Base-by-base conservation (phyloP, 1,140 invertebrate genomes). In the Bicyclus anynana region DNA sequence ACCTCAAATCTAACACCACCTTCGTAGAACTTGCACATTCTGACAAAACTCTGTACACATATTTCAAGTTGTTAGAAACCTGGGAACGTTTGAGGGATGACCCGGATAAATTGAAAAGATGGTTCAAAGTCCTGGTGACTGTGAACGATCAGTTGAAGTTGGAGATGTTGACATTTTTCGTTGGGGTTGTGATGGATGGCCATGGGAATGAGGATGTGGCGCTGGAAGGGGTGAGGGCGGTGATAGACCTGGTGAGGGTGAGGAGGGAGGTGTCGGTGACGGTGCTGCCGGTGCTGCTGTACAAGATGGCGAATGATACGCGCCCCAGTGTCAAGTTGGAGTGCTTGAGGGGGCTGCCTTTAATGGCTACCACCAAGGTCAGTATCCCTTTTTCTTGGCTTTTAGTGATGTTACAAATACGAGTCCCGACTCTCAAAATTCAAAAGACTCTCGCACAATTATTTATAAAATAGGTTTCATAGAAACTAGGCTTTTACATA, bases 361-460 rank as follows among this genome's bases (percentile, higher is more conserved):
- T 84, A 5, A 84, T 87, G 81, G 84, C 84, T 5, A 74, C 73
- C 12, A 75, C 71, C 47, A 86, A 83, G 72, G 83, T 83, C 21
- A 70, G 53, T 55, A 40, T n/a, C n/a, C n/a, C n/a, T n/a, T n/a
- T n/a, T n/a, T n/a, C n/a, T n/a, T n/a, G n/a, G n/a, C n/a, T n/a
- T n/a, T n/a, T n/a, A n/a, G n/a, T n/a, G n/a, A n/a, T n/a, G n/a
- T n/a, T n/a, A n/a, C n/a, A n/a, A n/a, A n/a, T n/a, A n/a, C n/a
- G n/a, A n/a, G n/a, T n/a, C n/a, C n/a, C n/a, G n/a, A n/a, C n/a
- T n/a, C n/a, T n/a, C n/a, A n/a, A n/a, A n/a, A n/a, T n/a, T n/a
- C n/a, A n/a, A n/a, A n/a, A n/a, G n/a, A n/a, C n/a, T n/a, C n/a
- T n/a, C n/a, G n/a, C n/a, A n/a, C n/a, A n/a, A n/a, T n/a, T n/a